Conservation (phyloP, 1,140 invertebrate genomes). For the Mamestra configurata region DNA sequence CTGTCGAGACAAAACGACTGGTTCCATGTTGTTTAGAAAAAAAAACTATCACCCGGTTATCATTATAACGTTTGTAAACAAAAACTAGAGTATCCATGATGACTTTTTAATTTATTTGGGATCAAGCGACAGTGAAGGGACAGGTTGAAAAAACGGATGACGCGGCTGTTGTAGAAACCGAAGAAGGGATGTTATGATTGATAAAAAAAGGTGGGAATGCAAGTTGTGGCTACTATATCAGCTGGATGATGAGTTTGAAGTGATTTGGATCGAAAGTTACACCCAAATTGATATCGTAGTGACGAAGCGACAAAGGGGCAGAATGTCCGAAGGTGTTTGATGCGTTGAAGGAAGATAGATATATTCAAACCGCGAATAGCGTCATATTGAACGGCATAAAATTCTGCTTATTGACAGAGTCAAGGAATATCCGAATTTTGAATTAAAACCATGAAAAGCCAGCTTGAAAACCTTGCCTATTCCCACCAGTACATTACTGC, state of each 20-base stretch:
- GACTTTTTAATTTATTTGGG: constrained; percentile 82
- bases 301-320: not conserved
- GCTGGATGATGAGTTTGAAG: not conserved
- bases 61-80: constrained; percentile 46
- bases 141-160: constrained; percentile 60
- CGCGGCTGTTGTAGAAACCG: not conserved
- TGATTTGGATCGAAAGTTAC: constrained; percentile 8
- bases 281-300: not conserved
- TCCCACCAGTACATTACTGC: not conserved
- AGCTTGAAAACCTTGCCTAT: not conserved
- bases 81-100: constrained; percentile 67
- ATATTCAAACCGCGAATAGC: no score
- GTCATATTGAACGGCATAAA: no score
- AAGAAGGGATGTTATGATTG: not conserved
- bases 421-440: no score
- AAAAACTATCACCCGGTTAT: constrained; percentile 44
- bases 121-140: constrained; percentile 60
- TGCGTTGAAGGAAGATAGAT: no score
- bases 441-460: no score
- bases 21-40: not conserved
- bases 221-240: not conserved
- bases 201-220: constrained; percentile 21
- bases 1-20: constrained; percentile 26
- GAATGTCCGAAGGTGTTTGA: no score
- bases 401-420: no score